Evolutionary conservation across 2,888 invertebrate species (phyloP).

Genomic region (Dolichomitus sp.): DNA sequence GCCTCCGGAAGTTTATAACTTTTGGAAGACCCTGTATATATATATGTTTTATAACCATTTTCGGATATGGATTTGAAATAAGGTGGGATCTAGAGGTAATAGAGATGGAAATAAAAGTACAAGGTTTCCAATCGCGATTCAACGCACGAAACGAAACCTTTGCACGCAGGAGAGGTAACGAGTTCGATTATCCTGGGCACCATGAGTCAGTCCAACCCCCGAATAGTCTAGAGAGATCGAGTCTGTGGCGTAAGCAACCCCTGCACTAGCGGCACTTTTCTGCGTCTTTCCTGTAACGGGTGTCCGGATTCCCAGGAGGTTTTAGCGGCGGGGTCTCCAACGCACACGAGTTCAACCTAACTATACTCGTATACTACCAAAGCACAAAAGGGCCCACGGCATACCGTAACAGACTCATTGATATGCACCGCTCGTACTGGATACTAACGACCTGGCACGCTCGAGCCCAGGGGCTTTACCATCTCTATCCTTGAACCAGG

Average conservation of each 20-base stretch:
- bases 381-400: slow-evolving; percentile 51
- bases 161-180: slow-evolving; percentile 80
- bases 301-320: slow-evolving; percentile 85
- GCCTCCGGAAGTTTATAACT: too few species aligned
- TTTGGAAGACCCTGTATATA: neutral
- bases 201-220: slow-evolving; percentile 81
- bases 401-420: slow-evolving; percentile 81
- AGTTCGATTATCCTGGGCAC: slow-evolving; percentile 84
- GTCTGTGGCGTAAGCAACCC: slow-evolving; percentile 50
- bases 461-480: slow-evolving; percentile 58
- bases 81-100: neutral
- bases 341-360: slow-evolving; percentile 49
- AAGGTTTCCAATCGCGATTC: slow-evolving; percentile 74
- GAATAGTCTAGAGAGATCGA: slow-evolving; percentile 52
- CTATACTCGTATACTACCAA: slow-evolving; percentile 37
- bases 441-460: slow-evolving; percentile 81
- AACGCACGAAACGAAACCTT: slow-evolving; percentile 82
- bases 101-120: slow-evolving; percentile 28
- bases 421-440: slow-evolving; percentile 84
- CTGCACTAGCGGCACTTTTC: slow-evolving; percentile 44
- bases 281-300: slow-evolving; percentile 75
- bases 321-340: slow-evolving; percentile 76
- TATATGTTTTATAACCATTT: neutral
- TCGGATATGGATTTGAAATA: neutral
- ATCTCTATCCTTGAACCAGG: slow-evolving; percentile 53